Evolutionary conservation across 2,888 invertebrate genomes (phyloP).

Genomic region (Drosophila subsilvestris): DNA sequence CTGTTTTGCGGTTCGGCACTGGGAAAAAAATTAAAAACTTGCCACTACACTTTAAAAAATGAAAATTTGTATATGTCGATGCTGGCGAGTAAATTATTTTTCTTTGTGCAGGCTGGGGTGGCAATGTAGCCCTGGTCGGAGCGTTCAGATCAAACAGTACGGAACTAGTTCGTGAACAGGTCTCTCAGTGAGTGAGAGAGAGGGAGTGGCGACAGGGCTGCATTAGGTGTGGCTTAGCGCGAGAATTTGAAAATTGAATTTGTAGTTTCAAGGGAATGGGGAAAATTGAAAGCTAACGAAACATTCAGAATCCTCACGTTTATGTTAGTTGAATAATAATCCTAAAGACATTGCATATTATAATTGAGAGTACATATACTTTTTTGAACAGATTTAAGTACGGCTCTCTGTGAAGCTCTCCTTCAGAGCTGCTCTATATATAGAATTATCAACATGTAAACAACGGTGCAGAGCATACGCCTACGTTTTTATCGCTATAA

Average conservation of each 20-base stretch:
- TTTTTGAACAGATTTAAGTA: no score
- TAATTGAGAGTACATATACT: no score
- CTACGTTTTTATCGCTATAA: conserved; percentile 23
- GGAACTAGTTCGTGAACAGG: conserved; percentile 23
- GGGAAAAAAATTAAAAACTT: conserved; percentile 70
- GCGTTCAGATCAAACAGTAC: conserved; percentile 15
- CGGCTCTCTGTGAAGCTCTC: background rate
- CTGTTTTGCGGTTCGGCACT: conserved; percentile 67
- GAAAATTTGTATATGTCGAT: conserved; percentile 38
- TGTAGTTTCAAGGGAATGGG: background rate
- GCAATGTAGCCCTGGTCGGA: conserved; percentile 41
- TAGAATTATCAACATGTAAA: background rate
- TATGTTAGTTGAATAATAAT: background rate
- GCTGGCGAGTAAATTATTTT: conserved; percentile 46
- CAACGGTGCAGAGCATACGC: background rate
- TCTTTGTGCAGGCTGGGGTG: conserved; percentile 44
- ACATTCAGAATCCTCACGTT: background rate
- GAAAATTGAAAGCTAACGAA: background rate
- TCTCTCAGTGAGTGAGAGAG: conserved; percentile 3
- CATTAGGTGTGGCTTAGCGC: conserved; percentile 25
- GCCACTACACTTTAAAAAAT: conserved; percentile 46
- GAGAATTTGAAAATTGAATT: background rate
- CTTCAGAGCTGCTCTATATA: background rate
- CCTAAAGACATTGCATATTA: no score
- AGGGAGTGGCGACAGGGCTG: conserved; percentile 14